These are phyloP conservation scores for Xestia sexstrigata DNA, from an alignment of 2,888 invertebrate genomes.

Conservation along the genomic window DNA sequence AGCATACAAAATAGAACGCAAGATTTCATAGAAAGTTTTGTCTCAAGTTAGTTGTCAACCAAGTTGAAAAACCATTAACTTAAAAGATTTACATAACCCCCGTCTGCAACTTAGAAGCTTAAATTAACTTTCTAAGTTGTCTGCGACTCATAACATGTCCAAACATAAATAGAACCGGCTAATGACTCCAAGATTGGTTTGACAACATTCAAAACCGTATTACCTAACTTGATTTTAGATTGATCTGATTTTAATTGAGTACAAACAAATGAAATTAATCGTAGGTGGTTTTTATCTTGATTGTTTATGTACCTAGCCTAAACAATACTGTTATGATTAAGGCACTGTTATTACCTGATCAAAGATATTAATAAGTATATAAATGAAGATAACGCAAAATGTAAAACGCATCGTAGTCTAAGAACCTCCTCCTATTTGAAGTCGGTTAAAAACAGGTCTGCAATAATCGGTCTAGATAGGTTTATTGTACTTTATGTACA, in stretches of 20 bases:
- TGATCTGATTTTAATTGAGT: neutral
- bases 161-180: neutral
- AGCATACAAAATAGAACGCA: neutral
- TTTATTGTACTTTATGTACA: too few relatives aligned
- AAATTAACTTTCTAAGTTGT: constrained; percentile 27
- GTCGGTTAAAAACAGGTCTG: neutral
- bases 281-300: neutral
- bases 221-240: neutral
- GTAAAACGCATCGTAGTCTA: neutral
- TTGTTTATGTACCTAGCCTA: neutral
- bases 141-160: constrained; percentile 16
- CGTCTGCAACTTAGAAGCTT: neutral
- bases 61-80: neutral
- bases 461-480: neutral
- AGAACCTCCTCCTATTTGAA: too few relatives aligned
- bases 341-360: neutral
- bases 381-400: neutral
- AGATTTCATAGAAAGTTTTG: constrained; percentile 19
- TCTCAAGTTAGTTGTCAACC: constrained; percentile 4
- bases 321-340: neutral
- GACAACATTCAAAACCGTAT: neutral
- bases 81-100: constrained; percentile 27
- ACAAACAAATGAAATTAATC: neutral
- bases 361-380: neutral
- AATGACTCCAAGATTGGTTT: neutral